A percentile compares a stretch with the other conserved stretches of the same genome.
Conservation (phyloP, 2,888 invertebrate genomes). For the Drosophila pegasa region DNA sequence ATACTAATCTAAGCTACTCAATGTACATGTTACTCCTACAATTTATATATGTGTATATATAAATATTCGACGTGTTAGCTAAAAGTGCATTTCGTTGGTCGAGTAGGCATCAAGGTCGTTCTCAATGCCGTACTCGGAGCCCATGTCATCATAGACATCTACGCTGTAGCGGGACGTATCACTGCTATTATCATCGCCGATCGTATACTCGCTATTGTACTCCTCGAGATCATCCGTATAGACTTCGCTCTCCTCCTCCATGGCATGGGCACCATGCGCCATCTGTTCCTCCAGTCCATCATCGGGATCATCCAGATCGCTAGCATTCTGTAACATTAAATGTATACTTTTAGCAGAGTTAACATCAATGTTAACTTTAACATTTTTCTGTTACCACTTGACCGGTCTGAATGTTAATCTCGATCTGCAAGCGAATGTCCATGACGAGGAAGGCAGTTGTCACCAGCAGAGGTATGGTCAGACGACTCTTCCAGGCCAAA, state of each 20-base stretch:
- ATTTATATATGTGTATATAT: slow-evolving; percentile 3
- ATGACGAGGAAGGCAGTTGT: slow-evolving; percentile 88
- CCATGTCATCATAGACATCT: slow-evolving; percentile 57
- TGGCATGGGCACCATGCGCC: slow-evolving; percentile 57
- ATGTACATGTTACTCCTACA: slow-evolving; percentile 34
- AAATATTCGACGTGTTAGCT: slow-evolving; percentile 30
- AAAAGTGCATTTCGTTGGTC: slow-evolving; percentile 37
- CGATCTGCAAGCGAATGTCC: slow-evolving; percentile 89
- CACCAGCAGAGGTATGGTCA: slow-evolving; percentile 89
- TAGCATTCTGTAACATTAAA: slow-evolving; percentile 70
- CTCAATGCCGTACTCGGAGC: slow-evolving; percentile 58
- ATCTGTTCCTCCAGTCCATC: slow-evolving; percentile 62
- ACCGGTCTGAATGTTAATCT: slow-evolving; percentile 87
- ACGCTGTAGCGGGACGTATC: slow-evolving; percentile 51
- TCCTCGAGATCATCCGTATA: slow-evolving; percentile 72
- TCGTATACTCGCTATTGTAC: slow-evolving; percentile 69
- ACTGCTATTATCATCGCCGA: slow-evolving; percentile 66
- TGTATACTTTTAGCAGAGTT: not conserved
- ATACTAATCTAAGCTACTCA: slow-evolving; percentile 32
- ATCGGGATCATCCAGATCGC: slow-evolving; percentile 77
- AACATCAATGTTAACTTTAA: not conserved
- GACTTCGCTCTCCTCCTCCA: slow-evolving; percentile 76
- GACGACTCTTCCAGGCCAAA: slow-evolving; percentile 89
- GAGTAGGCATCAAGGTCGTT: slow-evolving; percentile 42
- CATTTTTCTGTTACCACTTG: slow-evolving; percentile 71